Percentiles rank a stretch among this genome's conserved stretches.
phyloP scores from a whole-genome alignment of 2,797 vertebrate species.

The Diplodus sargus region DNA sequence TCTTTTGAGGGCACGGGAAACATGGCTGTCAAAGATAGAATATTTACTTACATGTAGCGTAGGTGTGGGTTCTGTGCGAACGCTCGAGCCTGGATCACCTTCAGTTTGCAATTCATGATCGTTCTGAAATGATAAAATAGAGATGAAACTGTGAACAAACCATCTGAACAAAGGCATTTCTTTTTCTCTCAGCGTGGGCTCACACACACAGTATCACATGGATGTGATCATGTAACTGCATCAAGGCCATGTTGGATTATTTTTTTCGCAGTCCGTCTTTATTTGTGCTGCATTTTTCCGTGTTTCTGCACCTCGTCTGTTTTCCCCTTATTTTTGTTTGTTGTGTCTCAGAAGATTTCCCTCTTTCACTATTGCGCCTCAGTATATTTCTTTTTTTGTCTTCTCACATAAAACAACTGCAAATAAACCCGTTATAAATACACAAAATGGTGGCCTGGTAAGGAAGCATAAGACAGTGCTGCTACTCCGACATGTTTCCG shows the following conservation, averaged over 20 bases:
- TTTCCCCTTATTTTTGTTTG: neutral
- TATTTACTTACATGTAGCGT: constrained; percentile 95
- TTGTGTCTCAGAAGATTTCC: neutral
- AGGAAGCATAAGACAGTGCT: neutral
- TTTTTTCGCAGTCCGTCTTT: neutral
- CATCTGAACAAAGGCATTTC: constrained; percentile 6
- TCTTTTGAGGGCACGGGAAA: constrained; percentile 48
- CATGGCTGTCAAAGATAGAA: constrained; percentile 53
- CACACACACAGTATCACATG: constrained; percentile 5
- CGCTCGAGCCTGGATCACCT: constrained; percentile 93
- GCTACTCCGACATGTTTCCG: constrained; percentile 10
- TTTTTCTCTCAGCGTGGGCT: constrained; percentile 10
- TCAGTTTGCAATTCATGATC: constrained; percentile 97
- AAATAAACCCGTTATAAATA: constrained; percentile 14
- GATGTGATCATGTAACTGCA: constrained; percentile 6
- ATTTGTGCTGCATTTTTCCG: neutral
- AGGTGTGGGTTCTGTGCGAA: constrained; percentile 97
- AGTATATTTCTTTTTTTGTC: neutral
- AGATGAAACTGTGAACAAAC: constrained; percentile 24
- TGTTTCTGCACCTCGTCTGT: neutral
- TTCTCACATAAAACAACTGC: neutral
- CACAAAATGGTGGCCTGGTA: neutral
- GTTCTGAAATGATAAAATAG: constrained; percentile 85
- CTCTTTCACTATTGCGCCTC: neutral
- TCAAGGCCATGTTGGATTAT: constrained; percentile 2